Evolutionary conservation across 2,113 vertebrate genomes (phyloP).

Genomic region (Otus sunia): DNA sequence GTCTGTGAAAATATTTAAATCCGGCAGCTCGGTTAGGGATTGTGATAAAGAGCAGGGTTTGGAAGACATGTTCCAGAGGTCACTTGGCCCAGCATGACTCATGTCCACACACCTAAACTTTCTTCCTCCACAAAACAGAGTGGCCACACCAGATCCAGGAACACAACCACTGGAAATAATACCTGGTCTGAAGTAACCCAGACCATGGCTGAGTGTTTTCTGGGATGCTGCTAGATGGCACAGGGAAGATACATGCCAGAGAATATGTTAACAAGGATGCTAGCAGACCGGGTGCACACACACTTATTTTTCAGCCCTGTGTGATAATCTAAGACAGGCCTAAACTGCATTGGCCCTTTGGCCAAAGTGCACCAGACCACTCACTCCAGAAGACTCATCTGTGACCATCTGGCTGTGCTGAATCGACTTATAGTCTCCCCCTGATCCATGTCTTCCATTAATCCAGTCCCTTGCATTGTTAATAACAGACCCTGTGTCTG

Average conservation of each 20-base stretch:
- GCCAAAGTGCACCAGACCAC: background rate
- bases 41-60: background rate
- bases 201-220: background rate
- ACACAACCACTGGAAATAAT: background rate
- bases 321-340: background rate
- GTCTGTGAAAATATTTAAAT: background rate
- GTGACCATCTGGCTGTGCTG: background rate
- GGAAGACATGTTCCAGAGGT: background rate
- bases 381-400: background rate
- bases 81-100: background rate
- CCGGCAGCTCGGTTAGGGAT: background rate
- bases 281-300: accelerated
- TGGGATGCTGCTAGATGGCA: background rate
- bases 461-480: background rate
- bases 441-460: background rate
- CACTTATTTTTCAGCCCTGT: background rate
- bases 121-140: background rate
- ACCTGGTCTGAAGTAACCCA: background rate
- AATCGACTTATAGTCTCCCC: background rate
- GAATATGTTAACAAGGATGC: background rate
- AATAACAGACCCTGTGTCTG: background rate
- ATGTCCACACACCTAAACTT: background rate
- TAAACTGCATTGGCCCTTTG: background rate
- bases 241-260: background rate
- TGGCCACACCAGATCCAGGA: background rate